A percentile compares a stretch with the other conserved stretches of the same genome.
phyloP scores from a whole-genome alignment of 2,888 invertebrate genomes.

The Tenodera sinensis region DNA sequence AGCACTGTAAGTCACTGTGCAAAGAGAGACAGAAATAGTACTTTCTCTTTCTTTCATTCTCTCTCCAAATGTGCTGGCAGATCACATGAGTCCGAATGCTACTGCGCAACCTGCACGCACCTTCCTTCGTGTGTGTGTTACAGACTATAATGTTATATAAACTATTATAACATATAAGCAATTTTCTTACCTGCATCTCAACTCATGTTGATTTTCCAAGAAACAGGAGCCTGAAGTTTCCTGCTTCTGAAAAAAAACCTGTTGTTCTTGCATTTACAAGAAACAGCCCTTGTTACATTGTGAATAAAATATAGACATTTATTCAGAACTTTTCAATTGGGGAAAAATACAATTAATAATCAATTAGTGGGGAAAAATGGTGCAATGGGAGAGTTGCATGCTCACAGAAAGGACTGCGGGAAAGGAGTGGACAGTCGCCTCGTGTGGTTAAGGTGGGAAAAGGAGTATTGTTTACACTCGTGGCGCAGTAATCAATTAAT shows the following conservation, averaged over 20 bases:
- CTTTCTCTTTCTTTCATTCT: no score
- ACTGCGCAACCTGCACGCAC: no score
- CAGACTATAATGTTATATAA: no score
- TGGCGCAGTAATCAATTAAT: not conserved
- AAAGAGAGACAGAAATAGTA: no score
- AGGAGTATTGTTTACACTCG: not conserved
- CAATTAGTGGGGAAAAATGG: slow-evolving; percentile 29
- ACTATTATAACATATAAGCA: no score
- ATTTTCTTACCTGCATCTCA: not conserved
- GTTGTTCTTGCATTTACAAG: not conserved
- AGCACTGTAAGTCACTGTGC: no score
- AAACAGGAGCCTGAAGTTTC: not conserved
- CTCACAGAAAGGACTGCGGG: not conserved
- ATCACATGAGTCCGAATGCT: no score
- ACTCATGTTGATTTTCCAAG: no score
- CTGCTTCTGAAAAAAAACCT: no score
- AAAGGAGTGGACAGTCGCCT: not conserved
- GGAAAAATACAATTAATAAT: slow-evolving; percentile 31
- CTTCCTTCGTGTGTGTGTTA: no score
- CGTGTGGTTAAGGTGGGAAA: not conserved
- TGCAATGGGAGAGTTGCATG: slow-evolving; percentile 20
- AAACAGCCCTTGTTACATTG: slow-evolving; percentile 15
- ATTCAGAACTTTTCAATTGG: slow-evolving; percentile 26
- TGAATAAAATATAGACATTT: slow-evolving; percentile 32
- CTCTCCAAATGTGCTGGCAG: no score